Base-by-base conservation (phyloP, 2,888 invertebrate genomes). In the Agrotis segetum region DNA sequence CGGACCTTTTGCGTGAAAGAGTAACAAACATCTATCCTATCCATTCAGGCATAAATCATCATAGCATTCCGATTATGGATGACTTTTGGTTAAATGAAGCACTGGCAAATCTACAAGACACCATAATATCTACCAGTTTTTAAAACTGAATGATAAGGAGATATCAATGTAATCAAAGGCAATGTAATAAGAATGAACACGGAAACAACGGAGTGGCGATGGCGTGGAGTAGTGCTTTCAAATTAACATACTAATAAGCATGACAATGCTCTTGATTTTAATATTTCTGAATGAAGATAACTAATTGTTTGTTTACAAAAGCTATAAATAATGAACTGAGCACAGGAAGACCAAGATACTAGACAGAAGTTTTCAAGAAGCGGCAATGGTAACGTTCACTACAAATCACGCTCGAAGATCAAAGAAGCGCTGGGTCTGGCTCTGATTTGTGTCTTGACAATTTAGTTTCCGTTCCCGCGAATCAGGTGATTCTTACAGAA, bases 391-490 rank as follows among this genome's bases (percentile, higher is more conserved):
- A n/a, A 56, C 2, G 34, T 34, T 56, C 16, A 53, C 60, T 56
- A 81, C 77, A 75, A 83, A 85, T 87, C 83, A 81, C 77, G 65
- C 79, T 67, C 69, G 61, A 81, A 87, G 85, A 85, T 89, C 89
- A 89, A 89, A 83, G 81, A 58, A 58, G 61, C 76, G 69, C 24
- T 67, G 58, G 60, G 77, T 73, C 60, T 62, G 77, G 62, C 66
- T 71, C 77, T 60, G 59, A 73, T 80, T 72, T 68, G 74, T 79
- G 78, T 80, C 82, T 83, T 84, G 84, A 83, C 81, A 71, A 81
- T 86, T 81, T 85, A 53, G 68, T 69, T 74, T 68, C 74, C 58
- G 81, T 84, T 82, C 64, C 71, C 61, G 64, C 58, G 67, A 77
- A 76, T 78, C 69, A 53, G 83, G 71, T 73, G 74, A 76, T 55